Evolutionary conservation across 1,140 invertebrate species (phyloP), one percentile per base, ranked within the genome.

Genomic region (Coelopa frigida): DNA sequence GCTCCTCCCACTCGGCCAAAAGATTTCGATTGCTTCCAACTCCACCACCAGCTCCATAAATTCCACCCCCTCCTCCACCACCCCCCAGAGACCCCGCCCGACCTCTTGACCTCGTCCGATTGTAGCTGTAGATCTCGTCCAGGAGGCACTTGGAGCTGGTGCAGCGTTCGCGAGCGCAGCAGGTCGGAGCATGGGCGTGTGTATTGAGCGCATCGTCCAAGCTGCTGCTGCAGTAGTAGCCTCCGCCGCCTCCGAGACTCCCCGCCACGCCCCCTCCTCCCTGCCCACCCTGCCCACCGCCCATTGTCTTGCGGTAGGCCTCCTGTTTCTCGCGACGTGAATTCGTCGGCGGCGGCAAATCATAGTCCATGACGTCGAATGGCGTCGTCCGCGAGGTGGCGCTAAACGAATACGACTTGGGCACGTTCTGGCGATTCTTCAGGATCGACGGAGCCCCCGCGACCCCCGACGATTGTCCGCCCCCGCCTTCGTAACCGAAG

Each of bases 341-440:
- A 21, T 37, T 31, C 2, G 56, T 53, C 17, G 58, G 44, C 22
- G 58, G 61, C 1, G 64, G 64, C 47, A 64, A 44, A 41, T 68
- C 61, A 41, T 68, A 68, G 51, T 68, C 65, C 23, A 68, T 68
- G 27, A 63, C 61, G 32, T 68, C 65, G 32, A 68, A 68, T 2
- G 64, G 64, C 47, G 61, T 65, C 7, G 64, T 68, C 52, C 65
- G 68, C 15, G 62, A 56, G 17, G 54, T 44, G 36, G 58, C 62
- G 46, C 61, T 64, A 10, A 70, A 69, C 12, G 67, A 68, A 44
- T 66, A 65, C 0, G 67, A 70, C 44, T 70, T 70, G 38, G 67
- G 67, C 36, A 70, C 61, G 12, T 63, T 59, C 3, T 51, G 31
- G 7, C 60, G 56, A 36, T 65, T 62, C 40, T 67, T 67, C 11